Evolutionary conservation across 2,888 invertebrate genomes (phyloP).

Genomic region (Hirtodrosophila trivittata): DNA sequence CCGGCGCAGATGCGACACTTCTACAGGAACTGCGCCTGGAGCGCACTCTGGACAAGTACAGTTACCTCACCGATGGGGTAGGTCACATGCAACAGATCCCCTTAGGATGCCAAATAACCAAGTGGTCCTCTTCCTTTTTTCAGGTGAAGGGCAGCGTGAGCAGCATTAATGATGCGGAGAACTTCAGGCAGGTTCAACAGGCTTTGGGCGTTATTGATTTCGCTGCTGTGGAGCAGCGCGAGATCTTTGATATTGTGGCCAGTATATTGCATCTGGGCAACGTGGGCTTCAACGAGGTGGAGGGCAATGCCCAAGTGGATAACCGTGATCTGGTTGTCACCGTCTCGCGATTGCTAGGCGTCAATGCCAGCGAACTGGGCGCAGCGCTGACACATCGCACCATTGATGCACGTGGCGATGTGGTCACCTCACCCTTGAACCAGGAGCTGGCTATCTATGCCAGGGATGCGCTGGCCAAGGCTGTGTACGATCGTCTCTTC

Average conservation of each 20-base stretch:
- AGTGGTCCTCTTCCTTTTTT: conserved; percentile 13
- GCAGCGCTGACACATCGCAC: conserved; percentile 92
- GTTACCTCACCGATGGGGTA: conserved; percentile 91
- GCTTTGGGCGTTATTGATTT: conserved; percentile 93
- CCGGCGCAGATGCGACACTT: conserved; percentile 88
- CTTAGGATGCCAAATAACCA: background rate
- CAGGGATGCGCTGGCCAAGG: conserved; percentile 95
- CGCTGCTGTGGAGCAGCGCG: conserved; percentile 88
- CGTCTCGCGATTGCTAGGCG: conserved; percentile 90
- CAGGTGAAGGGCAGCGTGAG: conserved; percentile 84
- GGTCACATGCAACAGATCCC: too few relatives aligned
- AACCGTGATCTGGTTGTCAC: conserved; percentile 87
- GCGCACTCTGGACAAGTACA: conserved; percentile 88
- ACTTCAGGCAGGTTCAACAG: conserved; percentile 88
- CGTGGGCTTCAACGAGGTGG: conserved; percentile 90
- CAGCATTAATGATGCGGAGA: conserved; percentile 87
- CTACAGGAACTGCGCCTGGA: conserved; percentile 88
- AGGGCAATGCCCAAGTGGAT: conserved; percentile 88
- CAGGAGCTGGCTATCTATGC: conserved; percentile 93
- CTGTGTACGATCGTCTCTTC: conserved; percentile 95
- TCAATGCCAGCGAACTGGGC: conserved; percentile 87
- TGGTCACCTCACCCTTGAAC: conserved; percentile 91
- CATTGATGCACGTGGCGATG: conserved; percentile 93
- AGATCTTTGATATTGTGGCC: conserved; percentile 92
- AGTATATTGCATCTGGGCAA: conserved; percentile 94